Evolutionary conservation across 2,797 vertebrate genomes (phyloP).

Genomic region (Oreonectes daqikongensis): DNA sequence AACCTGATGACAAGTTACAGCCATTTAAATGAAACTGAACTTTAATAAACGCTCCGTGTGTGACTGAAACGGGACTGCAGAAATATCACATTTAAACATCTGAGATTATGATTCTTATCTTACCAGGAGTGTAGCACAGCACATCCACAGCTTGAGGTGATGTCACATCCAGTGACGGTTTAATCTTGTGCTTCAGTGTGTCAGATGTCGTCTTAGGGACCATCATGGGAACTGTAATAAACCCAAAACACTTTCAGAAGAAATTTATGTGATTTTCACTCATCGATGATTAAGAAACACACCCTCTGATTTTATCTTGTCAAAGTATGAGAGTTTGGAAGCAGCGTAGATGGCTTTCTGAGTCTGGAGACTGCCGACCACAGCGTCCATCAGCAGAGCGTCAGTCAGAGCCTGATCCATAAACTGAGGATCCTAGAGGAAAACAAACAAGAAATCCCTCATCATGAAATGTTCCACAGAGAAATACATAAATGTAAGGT

Average conservation of each 20-base stretch:
- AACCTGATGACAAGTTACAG: background rate
- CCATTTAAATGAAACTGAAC: background rate
- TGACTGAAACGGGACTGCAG: too few relatives aligned
- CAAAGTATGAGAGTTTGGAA: slow-evolving; percentile 91
- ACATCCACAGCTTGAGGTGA: slow-evolving; percentile 85
- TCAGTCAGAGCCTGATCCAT: slow-evolving; percentile 95
- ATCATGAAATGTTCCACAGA: too few relatives aligned
- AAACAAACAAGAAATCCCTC: too few relatives aligned
- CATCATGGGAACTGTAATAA: slow-evolving; percentile 83
- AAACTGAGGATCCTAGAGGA: slow-evolving; percentile 97
- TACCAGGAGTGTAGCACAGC: slow-evolving; percentile 93
- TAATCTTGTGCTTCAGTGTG: slow-evolving; percentile 94
- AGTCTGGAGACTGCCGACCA: slow-evolving; percentile 90
- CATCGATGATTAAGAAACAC: background rate
- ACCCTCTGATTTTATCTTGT: slow-evolving; percentile 90
- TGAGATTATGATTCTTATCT: background rate
- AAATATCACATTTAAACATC: too few relatives aligned
- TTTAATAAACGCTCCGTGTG: too few relatives aligned
- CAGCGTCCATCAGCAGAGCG: slow-evolving; percentile 93
- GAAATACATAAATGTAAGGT: too few relatives aligned
- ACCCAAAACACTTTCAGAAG: background rate
- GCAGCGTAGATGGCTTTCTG: slow-evolving; percentile 88
- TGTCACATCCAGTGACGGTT: slow-evolving; percentile 86
- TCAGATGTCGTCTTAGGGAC: slow-evolving; percentile 91
- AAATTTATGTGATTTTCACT: background rate